Base-by-base conservation (phyloP, 1,140 invertebrate genomes). In the Cydia amplana region DNA sequence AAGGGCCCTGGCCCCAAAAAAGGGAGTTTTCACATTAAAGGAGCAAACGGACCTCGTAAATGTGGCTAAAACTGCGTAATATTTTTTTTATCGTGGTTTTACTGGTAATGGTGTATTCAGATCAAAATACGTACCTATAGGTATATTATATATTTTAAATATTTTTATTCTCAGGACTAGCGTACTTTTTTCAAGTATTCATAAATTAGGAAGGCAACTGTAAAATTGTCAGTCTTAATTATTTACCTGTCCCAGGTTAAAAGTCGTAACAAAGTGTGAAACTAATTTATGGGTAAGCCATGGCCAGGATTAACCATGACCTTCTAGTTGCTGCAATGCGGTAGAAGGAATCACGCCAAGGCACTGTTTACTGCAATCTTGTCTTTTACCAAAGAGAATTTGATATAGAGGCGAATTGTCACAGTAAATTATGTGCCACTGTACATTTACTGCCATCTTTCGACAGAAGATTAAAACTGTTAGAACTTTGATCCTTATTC, bases 251-350 rank as follows among this genome's bases (percentile, higher is more conserved):
- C 51, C 5, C 14, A 1, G n/a, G 51, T 18, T 40, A 14, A 16
- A 55, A 18, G 5, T 16, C 4, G 28, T 64, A 63, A 25, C 63
- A 28, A 64, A 64, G 63, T 64, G 63, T 25, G 14, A 64, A 20
- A 64, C 63, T 64, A 64, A 23, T 75, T 75, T 77, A 60, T 63
- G 36, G 51, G 12, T 16, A 74, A 78, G 77, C 79, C 85, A 64
- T 28, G 25, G 63, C 84, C 85, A 90, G 85, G 86, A 88, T 88
- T 86, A 78, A 78, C 74, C 72, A 46, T 74, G 82, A 80, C 87
- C 87, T 88, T 87, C 80, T 73, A 72, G 67, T 76, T 76, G 87
- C 85, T 89, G 88, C 88, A 89, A 81, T 89, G 88, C 88, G 86
- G 87, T 72, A 77, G 43, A 16, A 74, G 79, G 79, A 80, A 85